These are phyloP conservation scores for Pogonocherus hispidulus DNA, from an alignment of 2,888 invertebrate genomes.

Conservation along the genomic window DNA sequence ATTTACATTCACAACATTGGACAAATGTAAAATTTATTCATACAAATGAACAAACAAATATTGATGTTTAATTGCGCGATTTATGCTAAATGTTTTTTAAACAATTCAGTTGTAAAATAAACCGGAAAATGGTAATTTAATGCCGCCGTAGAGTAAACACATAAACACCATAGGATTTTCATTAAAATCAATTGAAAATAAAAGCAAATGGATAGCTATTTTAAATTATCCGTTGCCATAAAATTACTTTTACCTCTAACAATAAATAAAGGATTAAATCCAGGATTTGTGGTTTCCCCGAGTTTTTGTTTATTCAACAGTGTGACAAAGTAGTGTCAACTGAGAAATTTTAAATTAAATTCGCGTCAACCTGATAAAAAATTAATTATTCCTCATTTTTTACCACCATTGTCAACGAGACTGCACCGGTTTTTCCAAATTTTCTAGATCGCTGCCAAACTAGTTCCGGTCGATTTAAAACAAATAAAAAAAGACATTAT, in stretches of 20 bases:
- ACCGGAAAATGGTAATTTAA: not conserved
- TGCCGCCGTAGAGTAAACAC: not conserved
- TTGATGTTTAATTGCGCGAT: not conserved
- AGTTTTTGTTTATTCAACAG: not conserved
- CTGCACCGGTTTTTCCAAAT: constrained; percentile 29
- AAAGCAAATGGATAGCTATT: not conserved
- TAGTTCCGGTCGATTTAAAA: constrained; percentile 25
- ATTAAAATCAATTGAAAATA: not conserved
- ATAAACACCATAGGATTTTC: constrained; percentile 2
- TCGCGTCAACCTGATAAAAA: constrained; percentile 10
- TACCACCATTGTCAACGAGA: constrained; percentile 24
- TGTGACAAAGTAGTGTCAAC: constrained; percentile 13
- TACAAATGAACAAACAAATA: not conserved
- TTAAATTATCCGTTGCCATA: constrained; percentile 7
- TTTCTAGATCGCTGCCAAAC: constrained; percentile 23
- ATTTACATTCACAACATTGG: not conserved
- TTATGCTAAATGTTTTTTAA: not conserved
- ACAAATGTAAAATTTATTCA: not conserved
- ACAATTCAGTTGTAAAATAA: not conserved
- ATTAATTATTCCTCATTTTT: constrained; percentile 22
- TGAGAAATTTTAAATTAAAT: constrained; percentile 26
- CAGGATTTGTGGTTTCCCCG: constrained; percentile 25
- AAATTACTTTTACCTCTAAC: constrained; percentile 22
- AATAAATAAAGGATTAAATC: constrained; percentile 11
- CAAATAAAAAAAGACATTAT: constrained; percentile 15